Conservation (phyloP, 2,113 vertebrate species). For the Formicarius rufipectus region DNA sequence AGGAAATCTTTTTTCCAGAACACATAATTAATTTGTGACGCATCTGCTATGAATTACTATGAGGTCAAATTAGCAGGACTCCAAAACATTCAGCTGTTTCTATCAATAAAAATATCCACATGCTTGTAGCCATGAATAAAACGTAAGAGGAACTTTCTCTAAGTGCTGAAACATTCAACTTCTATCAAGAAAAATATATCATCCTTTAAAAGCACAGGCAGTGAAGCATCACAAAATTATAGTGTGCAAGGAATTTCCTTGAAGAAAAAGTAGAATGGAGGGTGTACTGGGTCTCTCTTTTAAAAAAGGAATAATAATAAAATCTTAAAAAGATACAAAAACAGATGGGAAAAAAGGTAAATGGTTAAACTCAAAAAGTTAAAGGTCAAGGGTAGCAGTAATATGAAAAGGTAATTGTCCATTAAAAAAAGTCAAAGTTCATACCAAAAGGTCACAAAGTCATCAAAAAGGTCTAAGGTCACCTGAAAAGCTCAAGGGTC, state of each 20-base stretch:
- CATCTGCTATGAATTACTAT: neutral
- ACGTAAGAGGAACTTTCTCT: neutral
- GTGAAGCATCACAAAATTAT: neutral
- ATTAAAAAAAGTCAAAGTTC: neutral
- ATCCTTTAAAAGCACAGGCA: neutral
- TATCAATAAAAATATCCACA: neutral
- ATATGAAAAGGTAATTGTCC: neutral
- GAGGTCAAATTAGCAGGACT: neutral
- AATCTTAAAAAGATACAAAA: neutral
- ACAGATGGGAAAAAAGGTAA: neutral
- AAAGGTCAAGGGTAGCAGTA: neutral
- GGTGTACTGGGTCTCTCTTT: neutral
- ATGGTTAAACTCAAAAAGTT: neutral
- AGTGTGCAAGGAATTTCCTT: fast-evolving
- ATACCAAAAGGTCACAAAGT: neutral
- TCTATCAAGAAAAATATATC: fast-evolving
- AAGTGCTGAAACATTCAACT: neutral
- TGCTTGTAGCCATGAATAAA: neutral
- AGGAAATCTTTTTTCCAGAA: slow-evolving; percentile 10
- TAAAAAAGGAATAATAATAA: neutral
- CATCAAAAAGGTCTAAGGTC: neutral
- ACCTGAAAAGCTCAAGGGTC: neutral
- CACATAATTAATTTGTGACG: neutral
- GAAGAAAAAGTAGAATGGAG: neutral
- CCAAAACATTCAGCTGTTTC: neutral